Base-by-base conservation (phyloP, 2,888 invertebrate species). In the Phragmatobia fuliginosa region DNA sequence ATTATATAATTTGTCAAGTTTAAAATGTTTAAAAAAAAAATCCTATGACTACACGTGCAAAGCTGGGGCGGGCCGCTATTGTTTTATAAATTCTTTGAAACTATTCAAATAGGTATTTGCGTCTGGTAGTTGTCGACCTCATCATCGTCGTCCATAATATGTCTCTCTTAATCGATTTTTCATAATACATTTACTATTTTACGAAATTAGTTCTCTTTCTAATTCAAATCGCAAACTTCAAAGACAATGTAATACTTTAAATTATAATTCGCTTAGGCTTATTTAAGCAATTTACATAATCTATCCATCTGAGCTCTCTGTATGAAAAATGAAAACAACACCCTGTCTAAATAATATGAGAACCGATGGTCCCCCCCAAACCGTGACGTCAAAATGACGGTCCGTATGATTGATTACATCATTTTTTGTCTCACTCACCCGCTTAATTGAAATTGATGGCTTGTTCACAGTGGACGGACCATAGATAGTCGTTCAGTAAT, bases 391-490 rank as follows among this genome's bases (percentile, higher is more conserved):
- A 76, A 74, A 83, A 76, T 83, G 85, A 81, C 81, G 81, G 75
- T 73, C 63, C 59, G 68, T 71, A 81, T 85, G 85, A 85, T 85
- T 85, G 85, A 85, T 85, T 77, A 75, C 83, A 69, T 71, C 36
- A 75, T 82, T 85, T 84, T 85, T 85, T 84, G 81, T 83, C 79
- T 85, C 78, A 81, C 81, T 77, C 80, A 74, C 69, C 65, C 80
- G 67, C 79, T 85, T 83, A 85, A 85, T 85, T 85, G 85, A 85
- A 85, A 85, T 85, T 85, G 85, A 85, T 85, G 84, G 79, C 83
- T 82, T 82, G 77, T 74, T 80, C 81, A 76, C 74, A 28, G 63
- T 74, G 78, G 68, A 76, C 73, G 71, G 71, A 73, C 78, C 74
- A 75, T 72, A 75, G 72, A 80, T 77, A 79, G 79, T 82, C 79